Percentiles rank a stretch among this genome's conserved stretches.
Evolutionary conservation across 1,140 invertebrate genomes (phyloP).

Genomic region (Drosophila repleta): DNA sequence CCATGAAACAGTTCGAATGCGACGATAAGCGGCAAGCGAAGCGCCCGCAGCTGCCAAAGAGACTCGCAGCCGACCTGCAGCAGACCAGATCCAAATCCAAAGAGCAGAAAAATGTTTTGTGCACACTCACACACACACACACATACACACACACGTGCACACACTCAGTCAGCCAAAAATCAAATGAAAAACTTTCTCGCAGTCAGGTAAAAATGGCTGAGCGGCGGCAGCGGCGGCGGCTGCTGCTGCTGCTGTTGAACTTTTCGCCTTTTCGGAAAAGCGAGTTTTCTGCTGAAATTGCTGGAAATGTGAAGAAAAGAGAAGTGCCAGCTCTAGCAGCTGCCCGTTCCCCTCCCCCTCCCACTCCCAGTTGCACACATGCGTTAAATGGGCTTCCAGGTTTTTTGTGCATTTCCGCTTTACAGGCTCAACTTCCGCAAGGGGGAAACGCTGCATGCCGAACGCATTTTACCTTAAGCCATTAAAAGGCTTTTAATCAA

Average conservation of each 20-base stretch:
- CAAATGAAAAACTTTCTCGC: conserved; percentile 81
- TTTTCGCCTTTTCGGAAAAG: conserved; percentile 70
- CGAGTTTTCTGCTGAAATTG: conserved; percentile 78
- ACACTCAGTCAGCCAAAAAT: conserved; percentile 46
- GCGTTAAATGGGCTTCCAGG: conserved; percentile 74
- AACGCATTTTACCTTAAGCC: conserved; percentile 67
- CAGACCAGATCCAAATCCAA: conserved; percentile 38
- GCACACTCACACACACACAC: conserved; percentile 42
- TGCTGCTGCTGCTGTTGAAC: conserved; percentile 65
- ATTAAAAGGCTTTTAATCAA: conserved; percentile 82
- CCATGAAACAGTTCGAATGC: conserved; percentile 72
- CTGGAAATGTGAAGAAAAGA: conserved; percentile 65
- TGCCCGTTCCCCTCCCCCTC: neutral
- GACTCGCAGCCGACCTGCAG: conserved; percentile 30
- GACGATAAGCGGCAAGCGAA: conserved; percentile 60
- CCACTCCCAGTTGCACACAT: conserved; percentile 48
- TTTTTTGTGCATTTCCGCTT: conserved; percentile 52
- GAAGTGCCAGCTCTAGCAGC: conserved; percentile 40
- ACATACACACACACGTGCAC: conserved; percentile 13
- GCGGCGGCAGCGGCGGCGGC: conserved; percentile 56
- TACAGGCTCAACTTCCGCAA: conserved; percentile 65
- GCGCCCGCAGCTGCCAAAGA: conserved; percentile 59
- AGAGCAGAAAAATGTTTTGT: conserved; percentile 80
- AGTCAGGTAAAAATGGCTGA: conserved; percentile 77
- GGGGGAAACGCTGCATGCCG: conserved; percentile 1